Conservation (phyloP, 1,140 invertebrate genomes). For the Lepidurus couesii region DNA sequence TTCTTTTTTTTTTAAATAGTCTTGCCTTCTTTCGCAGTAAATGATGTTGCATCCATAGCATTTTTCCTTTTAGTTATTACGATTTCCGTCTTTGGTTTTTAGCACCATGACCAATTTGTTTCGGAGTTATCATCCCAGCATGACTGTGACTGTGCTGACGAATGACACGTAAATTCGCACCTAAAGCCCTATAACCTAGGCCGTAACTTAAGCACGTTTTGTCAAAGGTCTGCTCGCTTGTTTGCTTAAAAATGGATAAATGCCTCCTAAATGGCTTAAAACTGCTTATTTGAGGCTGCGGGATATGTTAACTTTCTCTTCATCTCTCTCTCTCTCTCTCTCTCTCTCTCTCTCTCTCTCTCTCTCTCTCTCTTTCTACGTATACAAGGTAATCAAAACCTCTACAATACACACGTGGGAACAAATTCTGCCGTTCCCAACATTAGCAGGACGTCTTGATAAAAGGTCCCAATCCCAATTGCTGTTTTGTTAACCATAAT, state of each 20-base stretch:
- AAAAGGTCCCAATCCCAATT: too few species aligned
- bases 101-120: neutral
- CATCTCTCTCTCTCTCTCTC: too few species aligned
- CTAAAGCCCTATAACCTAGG: neutral
- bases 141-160: neutral
- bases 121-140: neutral
- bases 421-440: too few species aligned
- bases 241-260: neutral
- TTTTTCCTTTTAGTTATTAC: neutral
- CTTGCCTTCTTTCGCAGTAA: neutral
- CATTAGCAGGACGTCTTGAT: too few species aligned
- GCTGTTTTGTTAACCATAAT: too few species aligned
- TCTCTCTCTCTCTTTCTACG: too few species aligned
- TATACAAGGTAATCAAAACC: too few species aligned
- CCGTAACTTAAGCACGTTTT: neutral
- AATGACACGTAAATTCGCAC: neutral
- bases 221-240: neutral
- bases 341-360: too few species aligned
- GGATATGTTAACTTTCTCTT: neutral
- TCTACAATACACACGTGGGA: too few species aligned
- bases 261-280: neutral
- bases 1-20: neutral
- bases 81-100: neutral
- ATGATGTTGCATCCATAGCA: neutral
- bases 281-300: neutral